Evolutionary conservation across 2,113 vertebrate species (phyloP).

Genomic region (Cyanistes caeruleus): DNA sequence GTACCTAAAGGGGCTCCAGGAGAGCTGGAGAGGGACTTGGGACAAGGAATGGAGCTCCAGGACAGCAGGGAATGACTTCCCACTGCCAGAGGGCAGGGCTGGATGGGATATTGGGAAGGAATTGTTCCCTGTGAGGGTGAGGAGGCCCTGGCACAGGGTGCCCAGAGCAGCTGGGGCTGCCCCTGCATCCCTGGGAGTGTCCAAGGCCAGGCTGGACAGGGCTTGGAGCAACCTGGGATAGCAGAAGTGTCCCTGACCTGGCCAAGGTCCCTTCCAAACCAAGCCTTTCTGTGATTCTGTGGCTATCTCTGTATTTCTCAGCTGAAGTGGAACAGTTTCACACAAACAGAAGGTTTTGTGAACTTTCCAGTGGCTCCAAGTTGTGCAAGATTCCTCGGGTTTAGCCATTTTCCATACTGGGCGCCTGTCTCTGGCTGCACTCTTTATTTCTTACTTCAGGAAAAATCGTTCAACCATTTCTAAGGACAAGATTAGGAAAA

Average conservation of each 20-base stretch:
- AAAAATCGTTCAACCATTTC: conserved; percentile 33
- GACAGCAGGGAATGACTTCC: neutral
- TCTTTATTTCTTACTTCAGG: conserved; percentile 18
- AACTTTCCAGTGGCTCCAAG: neutral
- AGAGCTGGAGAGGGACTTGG: neutral
- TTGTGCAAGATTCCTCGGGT: neutral
- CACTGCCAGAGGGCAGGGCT: neutral
- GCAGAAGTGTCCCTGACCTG: neutral
- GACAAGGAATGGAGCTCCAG: neutral
- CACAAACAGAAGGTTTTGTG: neutral
- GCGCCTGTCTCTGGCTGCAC: neutral
- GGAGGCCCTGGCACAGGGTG: neutral
- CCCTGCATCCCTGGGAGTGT: neutral
- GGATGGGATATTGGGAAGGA: neutral
- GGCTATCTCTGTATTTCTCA: neutral
- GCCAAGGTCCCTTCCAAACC: neutral
- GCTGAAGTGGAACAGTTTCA: neutral
- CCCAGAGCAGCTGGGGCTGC: neutral
- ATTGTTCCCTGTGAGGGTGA: fast-evolving
- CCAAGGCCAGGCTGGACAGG: fast-evolving
- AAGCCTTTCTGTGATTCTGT: neutral
- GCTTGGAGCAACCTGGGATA: fast-evolving
- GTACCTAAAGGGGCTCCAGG: neutral
- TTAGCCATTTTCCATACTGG: conserved; percentile 11
- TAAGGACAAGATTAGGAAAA: neutral